Conservation (phyloP, 2,888 invertebrate species). For the Caenorhabditis sp. region DNA sequence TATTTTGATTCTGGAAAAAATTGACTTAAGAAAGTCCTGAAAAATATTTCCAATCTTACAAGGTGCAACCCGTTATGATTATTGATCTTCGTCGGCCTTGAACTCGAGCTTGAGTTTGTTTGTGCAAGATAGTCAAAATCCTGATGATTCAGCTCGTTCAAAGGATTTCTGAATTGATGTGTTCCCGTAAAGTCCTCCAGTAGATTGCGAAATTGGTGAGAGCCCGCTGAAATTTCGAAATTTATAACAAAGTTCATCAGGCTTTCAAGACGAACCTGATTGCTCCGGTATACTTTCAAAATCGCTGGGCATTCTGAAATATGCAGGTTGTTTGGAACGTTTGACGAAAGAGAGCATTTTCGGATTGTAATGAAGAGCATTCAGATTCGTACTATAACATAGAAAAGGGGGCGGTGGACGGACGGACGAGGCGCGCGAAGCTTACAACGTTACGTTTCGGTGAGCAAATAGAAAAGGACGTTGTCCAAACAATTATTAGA, state of each 20-base stretch:
- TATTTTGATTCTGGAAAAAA: constrained; percentile 29
- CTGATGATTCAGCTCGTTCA: not conserved
- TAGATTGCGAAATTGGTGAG: constrained; percentile 50
- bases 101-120: constrained; percentile 4
- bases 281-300: constrained; percentile 34
- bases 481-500: constrained; percentile 76
- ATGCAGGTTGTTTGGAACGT: constrained; percentile 54
- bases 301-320: constrained; percentile 58
- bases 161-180: not conserved
- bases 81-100: not conserved
- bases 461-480: constrained; percentile 80
- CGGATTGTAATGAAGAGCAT: not conserved
- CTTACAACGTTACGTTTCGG: constrained; percentile 54
- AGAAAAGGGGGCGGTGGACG: constrained; percentile 67
- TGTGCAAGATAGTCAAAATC: constrained; percentile 22
- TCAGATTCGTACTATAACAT: constrained; percentile 53
- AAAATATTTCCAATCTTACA: constrained; percentile 26
- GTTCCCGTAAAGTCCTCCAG: constrained; percentile 20
- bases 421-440: constrained; percentile 23
- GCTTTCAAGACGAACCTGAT: constrained; percentile 10
- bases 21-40: not conserved
- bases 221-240: constrained; percentile 20
- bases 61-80: constrained; percentile 35
- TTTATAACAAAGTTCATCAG: not conserved
- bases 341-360: constrained; percentile 50